A percentile compares a stretch with the other conserved stretches of the same genome.
These are phyloP conservation scores for Polypterus senegalus DNA, from an alignment of 2,113 vertebrate species.

Conservation along the genomic window DNA sequence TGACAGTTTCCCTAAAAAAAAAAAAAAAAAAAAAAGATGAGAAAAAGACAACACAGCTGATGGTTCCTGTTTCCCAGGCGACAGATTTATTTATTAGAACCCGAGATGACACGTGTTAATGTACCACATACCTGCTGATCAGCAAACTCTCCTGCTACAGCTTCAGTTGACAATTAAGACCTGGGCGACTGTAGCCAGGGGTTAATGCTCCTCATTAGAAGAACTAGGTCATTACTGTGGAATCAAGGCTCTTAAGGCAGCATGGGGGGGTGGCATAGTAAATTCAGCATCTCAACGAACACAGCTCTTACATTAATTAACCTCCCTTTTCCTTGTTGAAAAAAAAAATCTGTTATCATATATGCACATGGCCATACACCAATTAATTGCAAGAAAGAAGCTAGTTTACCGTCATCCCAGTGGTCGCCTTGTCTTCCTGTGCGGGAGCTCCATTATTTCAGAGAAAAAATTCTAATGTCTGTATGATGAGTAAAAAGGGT, in stretches of 20 bases:
- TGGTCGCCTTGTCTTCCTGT: constrained; percentile 71
- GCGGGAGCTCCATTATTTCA: constrained; percentile 78
- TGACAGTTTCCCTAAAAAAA: constrained; percentile 43
- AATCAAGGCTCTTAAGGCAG: constrained; percentile 98
- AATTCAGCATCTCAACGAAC: constrained; percentile 87
- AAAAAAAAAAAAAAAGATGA: constrained; percentile 12
- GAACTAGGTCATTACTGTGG: constrained; percentile 99
- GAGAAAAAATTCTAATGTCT: constrained; percentile 78
- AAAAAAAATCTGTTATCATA: constrained; percentile 71
- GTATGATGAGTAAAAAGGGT: constrained; percentile 96
- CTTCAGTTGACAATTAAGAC: constrained; percentile 98
- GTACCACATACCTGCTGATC: constrained; percentile 86
- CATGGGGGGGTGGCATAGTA: constrained; percentile 70
- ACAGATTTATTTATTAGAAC: constrained; percentile 81
- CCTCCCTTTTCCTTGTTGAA: constrained; percentile 89
- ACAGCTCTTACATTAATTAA: constrained; percentile 99
- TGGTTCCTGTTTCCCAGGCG: constrained; percentile 64
- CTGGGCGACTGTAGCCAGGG: constrained; percentile 98
- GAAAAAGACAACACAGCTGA: constrained; percentile 50
- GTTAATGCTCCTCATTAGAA: constrained; percentile 99
- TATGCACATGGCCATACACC: constrained; percentile 81
- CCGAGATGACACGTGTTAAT: constrained; percentile 82
- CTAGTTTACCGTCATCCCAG: constrained; percentile 78
- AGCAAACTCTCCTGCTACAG: constrained; percentile 78
- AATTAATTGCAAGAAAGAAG: constrained; percentile 81